Base-by-base conservation (phyloP, 2,797 vertebrate species). In the Bradypodion pumilum region DNA sequence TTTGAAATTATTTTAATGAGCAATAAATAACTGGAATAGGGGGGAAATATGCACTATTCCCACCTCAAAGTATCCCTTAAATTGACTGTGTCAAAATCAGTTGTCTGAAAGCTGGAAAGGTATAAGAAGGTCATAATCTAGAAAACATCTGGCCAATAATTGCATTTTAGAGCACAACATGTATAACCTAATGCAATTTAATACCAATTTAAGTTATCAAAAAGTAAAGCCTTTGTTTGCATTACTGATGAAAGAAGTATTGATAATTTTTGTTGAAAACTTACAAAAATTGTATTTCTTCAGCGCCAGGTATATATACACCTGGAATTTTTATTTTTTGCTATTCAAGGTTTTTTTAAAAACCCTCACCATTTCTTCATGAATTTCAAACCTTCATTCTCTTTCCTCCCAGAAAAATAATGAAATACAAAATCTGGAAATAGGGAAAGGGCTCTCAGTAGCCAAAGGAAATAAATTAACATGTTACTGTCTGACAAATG, bases 391-490 rank as follows among this genome's bases (percentile, higher is more conserved):
- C 13, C 29, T 46, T 21, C 29, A 27, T 37, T 2, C 59, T 19
- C 60, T 63, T 52, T 29, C 42, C 12, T 21, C 7, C 60, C 63
- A 77, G 35, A 56, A 25, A 52, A 44, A 75, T 68, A 60, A 83
- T 42, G 46, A 19, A 59, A 5, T 37, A 59, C 29, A 60, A 32
- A 44, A 46, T 23, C 40, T 46, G 5, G 40, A 32, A 16, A 63
- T 27, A 40, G 66, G 42, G 29, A 59, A 29, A 25, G 27, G 74
- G 86, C 75, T 59, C 66, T 86, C 37, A 76, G 59, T 80, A 85
- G 44, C 87, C 81, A 29, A 80, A 89, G 80, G 73, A 70, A 80
- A 27, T 2, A 3, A 65, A 49, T 49, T 23, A 68, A 56, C 73
- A 32, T 80, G n/a, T 40, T 63, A 42, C 68, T 78, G 46, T 63